Evolutionary conservation across 2,797 vertebrate genomes (phyloP).

Genomic region (Megalops cyprinoides): DNA sequence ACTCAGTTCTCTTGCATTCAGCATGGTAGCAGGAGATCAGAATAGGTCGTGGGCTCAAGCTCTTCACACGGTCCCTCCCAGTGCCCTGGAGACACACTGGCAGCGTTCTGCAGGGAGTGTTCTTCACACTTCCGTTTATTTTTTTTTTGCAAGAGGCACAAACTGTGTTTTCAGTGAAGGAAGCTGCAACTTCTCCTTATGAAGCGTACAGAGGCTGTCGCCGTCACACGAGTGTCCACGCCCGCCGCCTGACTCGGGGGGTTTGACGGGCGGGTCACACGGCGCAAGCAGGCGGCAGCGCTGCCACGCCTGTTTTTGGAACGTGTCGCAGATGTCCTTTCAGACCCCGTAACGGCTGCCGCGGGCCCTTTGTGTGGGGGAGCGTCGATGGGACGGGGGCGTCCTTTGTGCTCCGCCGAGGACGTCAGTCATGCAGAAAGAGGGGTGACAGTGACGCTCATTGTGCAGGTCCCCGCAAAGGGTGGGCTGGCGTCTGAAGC

Average conservation of each 20-base stretch:
- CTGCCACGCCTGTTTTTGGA: not conserved
- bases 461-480: too few species aligned
- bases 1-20: too few species aligned
- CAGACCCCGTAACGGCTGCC: not conserved
- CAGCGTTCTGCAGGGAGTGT: too few species aligned
- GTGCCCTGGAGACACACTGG: too few species aligned
- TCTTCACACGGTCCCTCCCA: too few species aligned
- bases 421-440: not conserved
- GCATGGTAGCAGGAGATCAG: too few species aligned
- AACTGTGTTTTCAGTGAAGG: not conserved
- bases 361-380: not conserved
- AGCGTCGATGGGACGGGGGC: not conserved
- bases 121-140: not conserved
- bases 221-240: too few species aligned
- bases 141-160: not conserved
- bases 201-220: too few species aligned
- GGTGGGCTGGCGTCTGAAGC: too few species aligned
- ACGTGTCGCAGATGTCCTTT: not conserved
- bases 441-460: not conserved
- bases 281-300: not conserved
- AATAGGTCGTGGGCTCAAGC: too few species aligned
- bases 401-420: not conserved
- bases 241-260: too few species aligned
- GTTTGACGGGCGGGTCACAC: not conserved
- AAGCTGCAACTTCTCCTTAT: not conserved